Base-by-base conservation (phyloP, 1,140 invertebrate species). In the Nixonia krombeini region DNA sequence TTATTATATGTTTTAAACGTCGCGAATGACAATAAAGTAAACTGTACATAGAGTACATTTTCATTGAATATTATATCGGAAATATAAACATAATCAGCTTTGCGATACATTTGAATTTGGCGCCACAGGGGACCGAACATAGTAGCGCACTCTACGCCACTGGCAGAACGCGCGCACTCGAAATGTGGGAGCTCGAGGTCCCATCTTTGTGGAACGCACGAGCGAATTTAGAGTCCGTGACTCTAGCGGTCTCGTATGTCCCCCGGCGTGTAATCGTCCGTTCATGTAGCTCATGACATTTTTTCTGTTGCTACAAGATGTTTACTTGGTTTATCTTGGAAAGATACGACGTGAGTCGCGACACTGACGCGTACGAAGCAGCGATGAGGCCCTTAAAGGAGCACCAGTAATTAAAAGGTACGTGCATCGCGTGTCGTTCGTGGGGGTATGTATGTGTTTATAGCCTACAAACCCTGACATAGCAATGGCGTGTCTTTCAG, bases 301-400 rank as follows among this genome's bases (percentile, higher is more conserved):
- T 82, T 82, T 82, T 80, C 73, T 66, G 73, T 81, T 78, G 70
- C 67, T 76, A 70, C 79, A 82, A 82, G 75, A 84, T 82, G 80
- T 82, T 82, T 82, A 83, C 79, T 73, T 74, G 75, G 73, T 73
- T 75, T 59, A 67, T 67, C 69, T 62, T 72, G 74, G 70, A 62
- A 69, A 75, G 74, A 74, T 73, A 75, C 55, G 61, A 71, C 75
- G 65, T 72, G 56, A 69, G 69, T 66, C 70, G 59, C 59, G 64
- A 73, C 46, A 73, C 72, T 73, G 69, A 65, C 72, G 74, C 72
- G 70, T 74, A 70, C 56, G 56, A 73, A 70, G 70, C 51, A 61
- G 51, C 66, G 40, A 77, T 77, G 79, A 70, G 58, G 69, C 71
- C 62, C 35, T 53, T 69, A 63, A 70, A 57, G 63, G 65, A 56